phyloP scores from a whole-genome alignment of 2,797 vertebrate genomes.

The Spinus olivaceus region DNA sequence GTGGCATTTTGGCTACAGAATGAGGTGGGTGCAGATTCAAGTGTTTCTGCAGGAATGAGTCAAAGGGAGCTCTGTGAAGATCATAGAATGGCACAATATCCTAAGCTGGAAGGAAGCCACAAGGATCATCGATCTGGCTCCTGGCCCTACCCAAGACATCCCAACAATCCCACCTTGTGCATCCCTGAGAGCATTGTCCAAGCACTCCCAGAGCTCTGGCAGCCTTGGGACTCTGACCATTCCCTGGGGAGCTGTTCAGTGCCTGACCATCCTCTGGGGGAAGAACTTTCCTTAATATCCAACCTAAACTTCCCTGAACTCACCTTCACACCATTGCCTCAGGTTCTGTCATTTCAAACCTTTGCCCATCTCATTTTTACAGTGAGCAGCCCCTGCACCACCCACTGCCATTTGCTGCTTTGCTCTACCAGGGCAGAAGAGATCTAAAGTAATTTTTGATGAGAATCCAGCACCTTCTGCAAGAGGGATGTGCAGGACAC shows the following conservation, averaged over 20 bases:
- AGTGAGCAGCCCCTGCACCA: background rate
- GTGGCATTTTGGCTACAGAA: background rate
- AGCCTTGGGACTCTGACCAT: background rate
- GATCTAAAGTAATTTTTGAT: background rate
- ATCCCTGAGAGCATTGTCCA: fast-evolving
- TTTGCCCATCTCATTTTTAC: background rate
- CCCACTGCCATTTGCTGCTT: background rate
- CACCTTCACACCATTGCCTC: background rate
- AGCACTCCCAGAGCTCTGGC: fast-evolving
- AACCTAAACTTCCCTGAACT: background rate
- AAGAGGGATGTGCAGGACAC: background rate
- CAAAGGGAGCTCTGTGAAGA: background rate
- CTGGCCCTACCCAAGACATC: background rate
- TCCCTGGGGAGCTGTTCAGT: background rate
- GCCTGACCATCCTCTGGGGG: fast-evolving
- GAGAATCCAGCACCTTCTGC: background rate
- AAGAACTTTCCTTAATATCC: background rate
- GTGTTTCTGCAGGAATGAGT: background rate
- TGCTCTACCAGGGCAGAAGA: background rate
- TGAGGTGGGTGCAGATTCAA: background rate
- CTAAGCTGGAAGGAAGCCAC: background rate
- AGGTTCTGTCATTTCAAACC: background rate
- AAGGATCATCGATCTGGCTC: fast-evolving
- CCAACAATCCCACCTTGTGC: background rate
- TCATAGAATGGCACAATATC: background rate